Conservation (phyloP, 1,140 invertebrate species). For the Eumaeus atala region DNA sequence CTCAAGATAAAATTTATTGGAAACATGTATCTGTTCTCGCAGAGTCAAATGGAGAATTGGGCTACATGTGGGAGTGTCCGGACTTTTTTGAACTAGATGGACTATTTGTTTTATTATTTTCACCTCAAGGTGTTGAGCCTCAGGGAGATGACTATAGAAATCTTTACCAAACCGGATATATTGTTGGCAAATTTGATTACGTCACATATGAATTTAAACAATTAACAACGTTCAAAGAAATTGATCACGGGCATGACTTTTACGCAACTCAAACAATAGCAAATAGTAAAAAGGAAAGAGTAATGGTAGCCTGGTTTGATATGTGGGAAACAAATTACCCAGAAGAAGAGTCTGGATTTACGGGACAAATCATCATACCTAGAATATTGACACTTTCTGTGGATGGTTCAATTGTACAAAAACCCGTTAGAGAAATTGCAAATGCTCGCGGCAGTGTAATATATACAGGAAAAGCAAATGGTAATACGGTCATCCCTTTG, state of each 20-base stretch:
- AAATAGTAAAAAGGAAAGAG: conserved; percentile 35
- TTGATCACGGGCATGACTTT: conserved; percentile 63
- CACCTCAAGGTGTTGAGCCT: conserved; percentile 55
- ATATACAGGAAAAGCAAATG: conserved; percentile 22
- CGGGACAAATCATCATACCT: conserved; percentile 49
- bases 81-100: conserved; percentile 57
- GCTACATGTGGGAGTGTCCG: conserved; percentile 65
- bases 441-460: conserved; percentile 19
- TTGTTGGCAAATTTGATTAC: conserved; percentile 55
- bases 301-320: conserved; percentile 55
- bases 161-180: conserved; percentile 58
- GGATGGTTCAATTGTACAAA: conserved; percentile 39
- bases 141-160: conserved; percentile 58
- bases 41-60: conserved; percentile 45
- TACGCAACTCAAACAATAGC: conserved; percentile 60
- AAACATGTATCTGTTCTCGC: conserved; percentile 37
- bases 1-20: conserved; percentile 49
- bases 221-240: conserved; percentile 42
- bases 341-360: conserved; percentile 47
- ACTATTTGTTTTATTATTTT: conserved; percentile 51
- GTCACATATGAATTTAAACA: conserved; percentile 36
- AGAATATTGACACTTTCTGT: conserved; percentile 35
- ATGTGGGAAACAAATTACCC: conserved; percentile 61
- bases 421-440: conserved; percentile 37
- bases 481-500: conserved; percentile 25